These are phyloP conservation scores for Oceanodroma leucorhoa DNA, from an alignment of 2,797 vertebrate species.

Conservation along the genomic window DNA sequence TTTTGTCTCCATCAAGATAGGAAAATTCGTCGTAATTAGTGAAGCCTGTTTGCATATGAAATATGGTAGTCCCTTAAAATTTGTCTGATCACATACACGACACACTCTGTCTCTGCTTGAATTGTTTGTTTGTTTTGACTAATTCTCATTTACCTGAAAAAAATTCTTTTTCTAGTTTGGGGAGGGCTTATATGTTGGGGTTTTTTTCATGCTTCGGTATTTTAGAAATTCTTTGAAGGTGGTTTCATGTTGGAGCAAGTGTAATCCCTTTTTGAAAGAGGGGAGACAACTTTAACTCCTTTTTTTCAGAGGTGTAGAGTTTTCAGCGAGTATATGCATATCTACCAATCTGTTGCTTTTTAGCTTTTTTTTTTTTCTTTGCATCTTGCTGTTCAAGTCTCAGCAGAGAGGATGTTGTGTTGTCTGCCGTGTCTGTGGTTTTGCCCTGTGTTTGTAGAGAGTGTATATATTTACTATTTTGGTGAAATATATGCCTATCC, in stretches of 20 bases:
- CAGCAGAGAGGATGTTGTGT: conserved; percentile 36
- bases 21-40: conserved; percentile 7
- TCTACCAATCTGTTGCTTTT: conserved; percentile 3
- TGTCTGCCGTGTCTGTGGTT: conserved; percentile 30
- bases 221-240: conserved; percentile 58
- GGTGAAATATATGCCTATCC: conserved; percentile 24
- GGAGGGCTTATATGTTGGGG: not conserved
- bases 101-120: not conserved
- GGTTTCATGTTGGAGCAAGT: conserved; percentile 47
- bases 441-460: conserved; percentile 12
- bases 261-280: conserved; percentile 27
- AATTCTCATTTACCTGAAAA: not conserved
- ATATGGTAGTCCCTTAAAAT: not conserved
- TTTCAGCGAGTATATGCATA: conserved; percentile 1
- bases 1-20: conserved; percentile 38
- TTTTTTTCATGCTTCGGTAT: not conserved
- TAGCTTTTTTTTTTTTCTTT: not conserved
- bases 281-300: not conserved
- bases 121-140: conserved; percentile 30
- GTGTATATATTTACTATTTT: conserved; percentile 44
- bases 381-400: conserved; percentile 31
- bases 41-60: not conserved
- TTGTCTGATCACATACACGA: not conserved
- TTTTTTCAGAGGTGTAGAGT: not conserved
- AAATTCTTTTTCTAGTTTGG: not conserved